Evolutionary conservation across 1,140 invertebrate species (phyloP), one percentile per base, ranked within the genome.

Genomic region (Wiebesia pumilae): DNA sequence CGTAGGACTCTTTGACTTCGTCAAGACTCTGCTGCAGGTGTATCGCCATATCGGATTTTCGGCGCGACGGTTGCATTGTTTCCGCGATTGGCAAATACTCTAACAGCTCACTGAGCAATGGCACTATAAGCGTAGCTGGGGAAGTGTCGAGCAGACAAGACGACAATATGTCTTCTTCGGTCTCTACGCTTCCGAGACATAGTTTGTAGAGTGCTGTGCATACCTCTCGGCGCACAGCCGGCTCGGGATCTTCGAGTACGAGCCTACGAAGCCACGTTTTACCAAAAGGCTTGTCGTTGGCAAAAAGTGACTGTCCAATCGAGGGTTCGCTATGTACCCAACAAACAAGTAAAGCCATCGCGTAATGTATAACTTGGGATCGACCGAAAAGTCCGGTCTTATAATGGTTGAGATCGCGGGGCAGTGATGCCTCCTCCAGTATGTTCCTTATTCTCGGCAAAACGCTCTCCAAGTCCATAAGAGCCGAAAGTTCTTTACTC

Each of bases 1-100:
- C 98, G 91, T 98, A 98, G 0, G 97, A 97, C 90, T 98, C 98
- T 90, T 98, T 98, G 4, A 97, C 97, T 90, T 97, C 97, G 90
- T 98, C 97, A 0, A 95, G 92, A 0, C 94, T 92, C 65, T 95
- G 92, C 87, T 95, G 95, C 47, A 95, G 90, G 38, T 95, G 94
- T 47, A 93, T 87, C 0, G 93, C 89, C 27, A 94, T 84, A 81
- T 93, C 91, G 0, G 89, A 87, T 92, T 92, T 93, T 89, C 95
- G 86, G 35, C 92, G 92, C 35, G 96, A 96, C 14, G 97, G 97
- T 82, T 97, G 96, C 96, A 99, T 98, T 69, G 96, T 95, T 90
- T 98, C 96, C 3, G 98, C 98, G 84, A 97, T 95, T 3, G 96
- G 95, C 84, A 99, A 93, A 91, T 98, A 97, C 65, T 95, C 95